phyloP scores from a whole-genome alignment of 2,797 vertebrate species.

The Paedocypris micromegethes region DNA sequence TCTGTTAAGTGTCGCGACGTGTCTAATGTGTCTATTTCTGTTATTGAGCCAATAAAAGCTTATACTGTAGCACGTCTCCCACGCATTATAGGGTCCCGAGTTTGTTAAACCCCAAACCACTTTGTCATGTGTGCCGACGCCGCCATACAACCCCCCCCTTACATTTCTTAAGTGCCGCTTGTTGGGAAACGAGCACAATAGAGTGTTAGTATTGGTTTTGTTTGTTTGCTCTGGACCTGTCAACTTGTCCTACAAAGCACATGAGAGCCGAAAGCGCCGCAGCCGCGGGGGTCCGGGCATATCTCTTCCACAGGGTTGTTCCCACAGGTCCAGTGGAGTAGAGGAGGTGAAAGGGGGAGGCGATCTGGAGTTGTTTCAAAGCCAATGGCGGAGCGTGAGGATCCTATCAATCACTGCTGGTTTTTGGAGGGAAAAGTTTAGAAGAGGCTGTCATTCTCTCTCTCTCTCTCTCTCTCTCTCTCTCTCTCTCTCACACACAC shows the following conservation, averaged over 20 bases:
- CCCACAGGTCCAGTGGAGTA: constrained; percentile 58
- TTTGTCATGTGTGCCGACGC: constrained; percentile 22
- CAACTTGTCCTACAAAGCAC: constrained; percentile 69
- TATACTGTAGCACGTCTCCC: no score
- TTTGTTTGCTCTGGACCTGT: constrained; percentile 86
- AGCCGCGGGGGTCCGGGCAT: constrained; percentile 66
- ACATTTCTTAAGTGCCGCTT: constrained; percentile 62
- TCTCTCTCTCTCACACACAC: constrained; percentile 62
- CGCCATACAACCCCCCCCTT: constrained; percentile 21
- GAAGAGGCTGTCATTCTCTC: constrained; percentile 36
- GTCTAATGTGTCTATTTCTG: no score
- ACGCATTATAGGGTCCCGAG: constrained; percentile 34
- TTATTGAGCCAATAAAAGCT: no score
- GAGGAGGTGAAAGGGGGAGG: constrained; percentile 46
- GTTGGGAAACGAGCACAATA: constrained; percentile 64
- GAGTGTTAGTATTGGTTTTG: constrained; percentile 79
- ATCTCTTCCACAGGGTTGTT: constrained; percentile 58
- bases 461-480: constrained; percentile 35
- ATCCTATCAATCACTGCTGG: constrained; percentile 69
- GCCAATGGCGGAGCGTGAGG: constrained; percentile 64
- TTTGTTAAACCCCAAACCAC: constrained; percentile 43
- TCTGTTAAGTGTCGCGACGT: no score
- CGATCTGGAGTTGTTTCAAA: constrained; percentile 62
- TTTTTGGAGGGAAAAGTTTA: constrained; percentile 66
- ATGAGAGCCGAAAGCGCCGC: constrained; percentile 68